These are phyloP conservation scores for Halesus radiatus DNA, from an alignment of 1,140 invertebrate genomes.

Conservation along the genomic window DNA sequence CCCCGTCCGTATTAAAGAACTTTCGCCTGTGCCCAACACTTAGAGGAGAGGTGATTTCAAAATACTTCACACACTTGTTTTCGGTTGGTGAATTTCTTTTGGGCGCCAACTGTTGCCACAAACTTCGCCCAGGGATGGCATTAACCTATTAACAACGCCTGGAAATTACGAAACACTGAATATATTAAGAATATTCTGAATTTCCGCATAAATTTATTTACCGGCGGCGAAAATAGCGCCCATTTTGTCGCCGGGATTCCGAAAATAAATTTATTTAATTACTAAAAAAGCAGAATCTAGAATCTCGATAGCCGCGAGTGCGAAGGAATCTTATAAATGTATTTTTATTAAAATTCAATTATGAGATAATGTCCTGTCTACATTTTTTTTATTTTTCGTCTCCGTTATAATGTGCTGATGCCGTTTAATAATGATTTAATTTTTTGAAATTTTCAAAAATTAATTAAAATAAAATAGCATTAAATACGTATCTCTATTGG, in stretches of 20 bases:
- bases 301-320: no score
- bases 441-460: no score
- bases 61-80: conserved; percentile 32
- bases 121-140: neutral
- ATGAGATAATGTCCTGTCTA: no score
- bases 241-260: neutral
- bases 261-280: neutral
- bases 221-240: neutral
- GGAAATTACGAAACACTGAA: conserved; percentile 27
- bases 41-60: conserved; percentile 9
- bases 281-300: neutral
- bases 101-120: conserved; percentile 15
- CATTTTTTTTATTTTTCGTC: no score
- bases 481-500: no score
- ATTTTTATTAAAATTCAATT: no score
- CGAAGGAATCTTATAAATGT: no score
- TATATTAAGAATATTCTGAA: conserved; percentile 30
- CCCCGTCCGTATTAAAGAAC: conserved; percentile 8
- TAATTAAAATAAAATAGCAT: no score
- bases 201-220: conserved; percentile 19
- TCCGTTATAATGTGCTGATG: no score
- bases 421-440: no score
- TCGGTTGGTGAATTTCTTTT: conserved; percentile 26
- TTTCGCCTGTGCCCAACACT: conserved; percentile 10
- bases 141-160: conserved; percentile 24